Evolutionary conservation across 2,797 vertebrate genomes (phyloP).

Genomic region (Pangasius larnaudii): DNA sequence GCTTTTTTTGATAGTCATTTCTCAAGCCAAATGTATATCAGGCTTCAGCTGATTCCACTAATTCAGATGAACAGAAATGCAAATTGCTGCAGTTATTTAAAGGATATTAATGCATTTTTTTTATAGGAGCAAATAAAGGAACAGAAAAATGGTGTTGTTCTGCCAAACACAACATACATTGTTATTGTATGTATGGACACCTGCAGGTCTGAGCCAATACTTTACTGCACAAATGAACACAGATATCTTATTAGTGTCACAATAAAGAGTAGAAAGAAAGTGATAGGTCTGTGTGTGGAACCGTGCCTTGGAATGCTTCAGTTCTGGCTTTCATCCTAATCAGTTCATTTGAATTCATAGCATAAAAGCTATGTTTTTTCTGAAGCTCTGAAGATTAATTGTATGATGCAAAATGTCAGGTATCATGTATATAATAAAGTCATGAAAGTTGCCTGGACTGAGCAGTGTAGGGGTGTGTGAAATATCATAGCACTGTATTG

Average conservation of each 20-base stretch:
- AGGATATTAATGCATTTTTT: not conserved
- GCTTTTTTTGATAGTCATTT: constrained; percentile 18
- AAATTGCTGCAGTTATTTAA: constrained; percentile 7
- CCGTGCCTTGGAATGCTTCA: no score
- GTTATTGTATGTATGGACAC: not conserved
- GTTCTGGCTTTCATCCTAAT: not conserved
- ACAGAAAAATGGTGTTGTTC: not conserved
- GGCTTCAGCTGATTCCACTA: constrained; percentile 10
- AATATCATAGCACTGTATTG: not conserved
- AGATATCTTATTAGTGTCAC: not conserved
- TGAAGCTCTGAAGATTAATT: not conserved
- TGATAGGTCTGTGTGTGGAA: not conserved
- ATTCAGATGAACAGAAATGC: constrained; percentile 11
- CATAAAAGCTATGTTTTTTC: not conserved
- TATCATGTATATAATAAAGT: not conserved
- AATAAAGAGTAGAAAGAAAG: not conserved
- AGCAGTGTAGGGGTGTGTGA: not conserved
- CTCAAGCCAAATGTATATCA: constrained; percentile 7
- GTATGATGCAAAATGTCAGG: not conserved
- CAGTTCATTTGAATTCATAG: not conserved
- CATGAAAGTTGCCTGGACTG: not conserved
- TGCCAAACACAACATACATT: not conserved
- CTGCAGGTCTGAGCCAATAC: not conserved
- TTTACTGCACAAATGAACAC: not conserved
- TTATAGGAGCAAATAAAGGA: not conserved